Base-by-base conservation (phyloP, 1,140 invertebrate species). In the Caenorhabditis inopinata region DNA sequence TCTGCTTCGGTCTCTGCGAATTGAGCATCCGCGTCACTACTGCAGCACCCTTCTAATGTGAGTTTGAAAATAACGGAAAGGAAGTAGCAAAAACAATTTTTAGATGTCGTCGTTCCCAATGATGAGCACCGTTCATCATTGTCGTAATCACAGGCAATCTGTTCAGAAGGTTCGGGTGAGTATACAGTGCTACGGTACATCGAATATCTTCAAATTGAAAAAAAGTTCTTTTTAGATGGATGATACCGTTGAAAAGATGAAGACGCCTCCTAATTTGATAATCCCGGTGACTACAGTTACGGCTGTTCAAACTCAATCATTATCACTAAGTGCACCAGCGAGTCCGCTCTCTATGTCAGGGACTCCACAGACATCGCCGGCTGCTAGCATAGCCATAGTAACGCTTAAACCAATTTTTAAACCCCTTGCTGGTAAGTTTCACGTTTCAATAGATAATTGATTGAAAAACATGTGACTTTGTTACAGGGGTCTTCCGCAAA, bases 1-100 rank as follows among this genome's bases (percentile, higher is more conserved):
- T 81, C 53, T 81, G 80, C 75, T 81, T 81, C 80, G 80, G 80
- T 49, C 49, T 81, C 53, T 77, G 74, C 47, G 80, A 81, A 38
- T 75, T 81, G 18, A 73, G 35, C 38, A 81, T 81, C 75, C 80
- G 80, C n/a, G 80, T 81, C 46, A 62, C 74, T 32, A 81, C 80
- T 77, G 80, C 80, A 42, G 32, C 27, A 1, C 48, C 53, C 9
- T 47, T 75, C 46, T 49, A 75, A 75, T 16, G 46, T 49, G 45
- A 77, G 21, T 16, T n/a, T n/a, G n/a, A 23, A 16, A 27, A n/a
- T 27, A 3, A 23, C 27, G 1, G 14, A 49, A 12, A 25, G n/a
- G 23, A 21, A 51, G 21, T 14, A 11, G 18, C 9, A 48, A 16
- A 16, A 32, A 3, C 27, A 14, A 21, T 29, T 32, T 74, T 47